Evolutionary conservation across 2,797 vertebrate species (phyloP), one percentile per base, ranked within the genome.

Genomic region (Betta splendens): DNA sequence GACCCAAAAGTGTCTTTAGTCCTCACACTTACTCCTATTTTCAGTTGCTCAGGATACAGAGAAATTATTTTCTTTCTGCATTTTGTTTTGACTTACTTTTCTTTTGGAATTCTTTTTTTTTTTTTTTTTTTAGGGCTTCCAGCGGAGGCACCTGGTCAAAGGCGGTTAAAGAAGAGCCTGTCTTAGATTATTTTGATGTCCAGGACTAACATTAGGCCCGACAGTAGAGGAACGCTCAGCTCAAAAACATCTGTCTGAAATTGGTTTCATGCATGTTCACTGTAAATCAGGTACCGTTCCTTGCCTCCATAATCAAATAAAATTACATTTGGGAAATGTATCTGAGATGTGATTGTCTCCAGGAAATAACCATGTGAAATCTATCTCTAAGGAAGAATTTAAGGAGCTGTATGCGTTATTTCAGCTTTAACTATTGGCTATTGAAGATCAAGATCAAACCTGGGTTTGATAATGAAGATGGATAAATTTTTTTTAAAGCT

Each of bases 171-270:
- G 94, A 95, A 54, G 96, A 98, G 64, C 92, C 95, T 1, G 52
- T 92, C n/a, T 95, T 98, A 38, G 97, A 99, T 90, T 99, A 99
- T 84, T 99, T 99, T 83, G 97, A 99, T 73, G 95, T 98, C 64
- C 96, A 98, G 80, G 97, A 99, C 82, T 99, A 82, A 94, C 68
- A 44, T 5, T 12, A 59, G 26, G 21, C 39, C 17, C 22, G 46
- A 54, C 28, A 21, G 29, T 17, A 7, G 25, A 39, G 15, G 5
- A 63, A 61, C 43, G 25, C 70, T 64, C 58, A 59, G 62, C 3
- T 23, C 23, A 23, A 23, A 23, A 3, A 23, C 23, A 23, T n/a
- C n/a, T n/a, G 3, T 23, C 23, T 3, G 26, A 28, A 28, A 32
- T 5, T 33, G 13, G 2, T 33, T 12, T 37, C 9, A 15, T 64